A percentile compares a stretch with the other conserved stretches of the same genome.
Conservation (phyloP, 2,113 vertebrate genomes). For the Nothocercus nigrocapillus region DNA sequence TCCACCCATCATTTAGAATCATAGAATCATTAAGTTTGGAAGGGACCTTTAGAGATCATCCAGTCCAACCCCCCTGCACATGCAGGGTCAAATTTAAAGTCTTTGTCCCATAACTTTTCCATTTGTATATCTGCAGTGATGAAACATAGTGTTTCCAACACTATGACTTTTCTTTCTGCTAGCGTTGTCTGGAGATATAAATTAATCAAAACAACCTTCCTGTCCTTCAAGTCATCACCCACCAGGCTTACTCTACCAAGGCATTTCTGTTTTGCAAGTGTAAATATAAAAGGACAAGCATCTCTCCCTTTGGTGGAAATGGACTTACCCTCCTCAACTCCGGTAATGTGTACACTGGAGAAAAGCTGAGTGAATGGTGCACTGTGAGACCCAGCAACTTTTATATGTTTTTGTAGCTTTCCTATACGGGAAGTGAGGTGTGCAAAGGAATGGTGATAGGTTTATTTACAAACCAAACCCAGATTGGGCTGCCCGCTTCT, state of each 20-base stretch:
- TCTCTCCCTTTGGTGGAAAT: rapidly evolving
- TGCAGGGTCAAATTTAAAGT: neutral
- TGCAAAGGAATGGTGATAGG: conserved; percentile 41
- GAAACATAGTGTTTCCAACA: rapidly evolving
- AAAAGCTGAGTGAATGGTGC: neutral
- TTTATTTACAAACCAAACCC: conserved; percentile 22
- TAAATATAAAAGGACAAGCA: neutral
- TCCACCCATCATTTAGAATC: too few species aligned
- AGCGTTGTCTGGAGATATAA: too few species aligned
- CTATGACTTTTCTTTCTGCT: neutral
- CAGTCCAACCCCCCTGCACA: too few species aligned
- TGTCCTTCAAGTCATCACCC: neutral
- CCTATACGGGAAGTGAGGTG: conserved; percentile 30
- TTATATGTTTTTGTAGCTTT: neutral
- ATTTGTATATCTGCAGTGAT: rapidly evolving
- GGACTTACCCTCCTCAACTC: conserved; percentile 11
- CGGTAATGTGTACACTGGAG: rapidly evolving
- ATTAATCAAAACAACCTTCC: neutral
- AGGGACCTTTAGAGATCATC: too few species aligned
- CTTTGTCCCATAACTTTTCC: neutral
- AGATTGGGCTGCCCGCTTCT: conserved; percentile 13
- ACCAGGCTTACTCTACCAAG: rapidly evolving
- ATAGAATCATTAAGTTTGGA: too few species aligned
- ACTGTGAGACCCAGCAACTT: neutral
- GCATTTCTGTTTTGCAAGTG: neutral